A percentile compares a stretch with the other conserved stretches of the same genome.
Conservation (phyloP, 2,113 vertebrate genomes). For the Dendropsophus ebraccatus region DNA sequence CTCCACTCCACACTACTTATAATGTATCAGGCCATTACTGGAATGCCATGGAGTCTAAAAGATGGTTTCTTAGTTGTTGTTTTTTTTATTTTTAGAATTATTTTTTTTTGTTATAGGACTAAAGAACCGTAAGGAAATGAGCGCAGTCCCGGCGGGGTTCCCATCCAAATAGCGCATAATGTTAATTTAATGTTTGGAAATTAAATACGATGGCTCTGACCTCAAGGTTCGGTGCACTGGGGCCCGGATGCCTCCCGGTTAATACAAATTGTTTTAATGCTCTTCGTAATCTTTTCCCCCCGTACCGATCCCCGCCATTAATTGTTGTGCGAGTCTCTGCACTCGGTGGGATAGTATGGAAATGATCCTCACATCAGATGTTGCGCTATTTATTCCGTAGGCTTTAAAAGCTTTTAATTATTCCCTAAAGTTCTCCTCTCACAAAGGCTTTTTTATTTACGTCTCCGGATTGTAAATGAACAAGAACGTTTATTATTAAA, state of each 20-base stretch:
- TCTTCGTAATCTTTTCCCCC: constrained; percentile 57
- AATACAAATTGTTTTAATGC: constrained; percentile 59
- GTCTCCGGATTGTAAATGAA: constrained; percentile 64
- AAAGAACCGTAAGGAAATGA: neutral
- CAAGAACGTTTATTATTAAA: constrained; percentile 64
- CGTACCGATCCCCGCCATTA: constrained; percentile 52
- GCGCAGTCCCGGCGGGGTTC: neutral
- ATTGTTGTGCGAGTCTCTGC: constrained; percentile 62
- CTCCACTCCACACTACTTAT: neutral
- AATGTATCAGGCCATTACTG: neutral
- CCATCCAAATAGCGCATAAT: constrained; percentile 10
- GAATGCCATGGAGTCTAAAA: neutral
- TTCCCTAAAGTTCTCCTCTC: constrained; percentile 64
- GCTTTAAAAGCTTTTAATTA: constrained; percentile 67
- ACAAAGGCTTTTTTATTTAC: constrained; percentile 65
- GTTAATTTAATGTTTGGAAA: constrained; percentile 54
- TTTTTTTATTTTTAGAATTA: neutral
- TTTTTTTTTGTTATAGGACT: neutral
- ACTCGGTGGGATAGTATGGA: constrained; percentile 60
- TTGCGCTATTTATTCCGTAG: constrained; percentile 65
- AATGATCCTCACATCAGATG: constrained; percentile 60
- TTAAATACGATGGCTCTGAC: constrained; percentile 18
- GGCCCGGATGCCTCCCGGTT: constrained; percentile 55
- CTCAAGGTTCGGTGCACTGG: constrained; percentile 33
- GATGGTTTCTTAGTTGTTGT: neutral